Evolutionary conservation across 1,140 invertebrate species (phyloP).

Genomic region (Proctacanthus coquilletti): DNA sequence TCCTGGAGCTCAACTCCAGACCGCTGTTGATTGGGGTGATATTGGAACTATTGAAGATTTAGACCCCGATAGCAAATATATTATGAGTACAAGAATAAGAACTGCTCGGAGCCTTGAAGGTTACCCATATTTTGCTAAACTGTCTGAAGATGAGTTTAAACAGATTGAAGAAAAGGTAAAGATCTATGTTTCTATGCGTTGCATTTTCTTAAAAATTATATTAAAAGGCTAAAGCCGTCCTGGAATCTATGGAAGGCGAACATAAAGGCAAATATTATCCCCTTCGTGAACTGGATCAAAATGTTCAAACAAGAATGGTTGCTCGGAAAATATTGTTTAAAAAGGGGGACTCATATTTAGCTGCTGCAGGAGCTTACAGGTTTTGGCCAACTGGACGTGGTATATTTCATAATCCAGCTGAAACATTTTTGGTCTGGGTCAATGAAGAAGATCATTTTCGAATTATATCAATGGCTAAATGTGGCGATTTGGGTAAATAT

Average conservation of each 20-base stretch:
- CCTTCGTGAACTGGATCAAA: conserved; percentile 48
- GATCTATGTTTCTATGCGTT: neutral
- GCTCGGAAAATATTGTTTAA: conserved; percentile 69
- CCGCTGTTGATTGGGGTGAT: conserved; percentile 49
- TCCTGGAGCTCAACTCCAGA: conserved; percentile 42
- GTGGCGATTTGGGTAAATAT: conserved; percentile 39
- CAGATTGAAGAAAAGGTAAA: conserved; percentile 22
- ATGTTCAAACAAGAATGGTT: conserved; percentile 51
- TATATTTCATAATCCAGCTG: conserved; percentile 49
- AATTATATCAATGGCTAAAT: conserved; percentile 54
- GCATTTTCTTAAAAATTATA: neutral
- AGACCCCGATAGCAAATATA: conserved; percentile 50
- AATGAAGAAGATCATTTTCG: conserved; percentile 58
- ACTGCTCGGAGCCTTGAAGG: conserved; percentile 51
- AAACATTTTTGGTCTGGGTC: conserved; percentile 54
- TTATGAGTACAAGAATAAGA: conserved; percentile 59
- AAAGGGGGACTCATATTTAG: conserved; percentile 51
- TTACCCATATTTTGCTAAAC: conserved; percentile 61
- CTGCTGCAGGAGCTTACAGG: conserved; percentile 54
- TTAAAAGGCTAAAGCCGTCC: conserved; percentile 12
- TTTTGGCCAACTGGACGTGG: conserved; percentile 64
- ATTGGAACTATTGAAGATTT: conserved; percentile 47
- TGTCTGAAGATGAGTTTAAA: conserved; percentile 48
- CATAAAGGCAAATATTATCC: conserved; percentile 52
- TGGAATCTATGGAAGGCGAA: conserved; percentile 35